These are phyloP conservation scores for Plebejus melissa DNA, from an alignment of 2,888 invertebrate species.

Conservation along the genomic window DNA sequence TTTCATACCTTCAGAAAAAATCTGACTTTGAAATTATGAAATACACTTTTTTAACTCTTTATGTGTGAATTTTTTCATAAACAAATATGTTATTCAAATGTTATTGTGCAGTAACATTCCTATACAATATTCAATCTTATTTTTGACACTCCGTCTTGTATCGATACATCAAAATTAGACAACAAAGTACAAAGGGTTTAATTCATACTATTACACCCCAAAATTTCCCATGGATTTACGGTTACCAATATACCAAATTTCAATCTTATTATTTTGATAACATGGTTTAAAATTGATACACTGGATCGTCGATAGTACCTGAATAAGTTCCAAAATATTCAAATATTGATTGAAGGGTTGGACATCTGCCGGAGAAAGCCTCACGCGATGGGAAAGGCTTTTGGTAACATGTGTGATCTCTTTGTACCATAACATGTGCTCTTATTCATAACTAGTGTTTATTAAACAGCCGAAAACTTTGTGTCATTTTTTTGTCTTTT, in stretches of 20 bases:
- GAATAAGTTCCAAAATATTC: slow-evolving; percentile 45
- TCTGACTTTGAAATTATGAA: no score
- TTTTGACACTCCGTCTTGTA: not conserved
- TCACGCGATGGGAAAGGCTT: slow-evolving; percentile 51
- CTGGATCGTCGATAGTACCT: slow-evolving; percentile 47
- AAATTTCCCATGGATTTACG: not conserved
- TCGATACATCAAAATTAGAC: slow-evolving; percentile 1
- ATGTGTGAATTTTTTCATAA: no score
- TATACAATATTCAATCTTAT: not conserved
- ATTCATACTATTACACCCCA: slow-evolving; percentile 1
- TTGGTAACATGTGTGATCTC: slow-evolving; percentile 54
- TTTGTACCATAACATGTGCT: slow-evolving; percentile 49
- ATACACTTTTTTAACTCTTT: no score
- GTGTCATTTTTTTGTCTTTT: no score
- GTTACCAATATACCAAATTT: not conserved
- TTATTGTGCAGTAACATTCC: not conserved
- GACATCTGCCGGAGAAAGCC: slow-evolving; percentile 69
- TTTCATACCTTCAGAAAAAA: no score
- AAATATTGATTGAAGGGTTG: slow-evolving; percentile 78
- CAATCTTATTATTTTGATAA: not conserved
- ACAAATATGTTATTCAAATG: no score
- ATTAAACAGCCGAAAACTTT: no score
- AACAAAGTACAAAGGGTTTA: slow-evolving; percentile 12
- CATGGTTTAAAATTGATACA: slow-evolving; percentile 36
- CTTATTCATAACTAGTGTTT: slow-evolving; percentile 15